These are phyloP conservation scores for Nymphicus hollandicus DNA, from an alignment of 2,113 vertebrate genomes.

Conservation along the genomic window DNA sequence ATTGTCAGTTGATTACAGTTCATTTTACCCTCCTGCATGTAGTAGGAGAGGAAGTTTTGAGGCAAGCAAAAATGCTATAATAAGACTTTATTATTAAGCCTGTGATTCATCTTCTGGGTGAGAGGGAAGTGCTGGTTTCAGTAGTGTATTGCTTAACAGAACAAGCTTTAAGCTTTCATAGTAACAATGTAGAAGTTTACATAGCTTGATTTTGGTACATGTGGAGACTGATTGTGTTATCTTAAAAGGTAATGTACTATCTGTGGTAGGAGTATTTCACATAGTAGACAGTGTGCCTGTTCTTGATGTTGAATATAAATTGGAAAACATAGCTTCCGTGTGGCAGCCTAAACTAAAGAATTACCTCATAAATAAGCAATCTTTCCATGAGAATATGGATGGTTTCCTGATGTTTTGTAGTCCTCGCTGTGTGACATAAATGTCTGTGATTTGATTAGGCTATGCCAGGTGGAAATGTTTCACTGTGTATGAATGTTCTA, in stretches of 20 bases:
- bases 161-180: background rate
- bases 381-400: background rate
- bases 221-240: background rate
- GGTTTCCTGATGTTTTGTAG: background rate
- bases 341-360: background rate
- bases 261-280: background rate
- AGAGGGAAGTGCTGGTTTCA: background rate
- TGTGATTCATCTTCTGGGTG: slow-evolving; percentile 15
- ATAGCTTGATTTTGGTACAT: background rate
- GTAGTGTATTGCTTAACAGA: background rate
- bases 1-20: slow-evolving; percentile 9
- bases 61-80: slow-evolving; percentile 6
- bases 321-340: background rate
- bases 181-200: background rate
- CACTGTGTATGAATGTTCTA: background rate
- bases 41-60: slow-evolving; percentile 3
- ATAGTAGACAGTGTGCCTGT: background rate
- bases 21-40: background rate
- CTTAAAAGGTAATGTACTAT: background rate
- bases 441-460: background rate
- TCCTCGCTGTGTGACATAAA: background rate
- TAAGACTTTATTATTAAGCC: background rate
- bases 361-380: background rate
- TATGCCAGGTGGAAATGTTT: background rate
- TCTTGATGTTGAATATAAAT: fast-evolving